Percentiles rank a stretch among this genome's conserved stretches.
These are phyloP conservation scores for Himalopsyche anomala DNA, from an alignment of 2,888 invertebrate genomes.

Conservation along the genomic window DNA sequence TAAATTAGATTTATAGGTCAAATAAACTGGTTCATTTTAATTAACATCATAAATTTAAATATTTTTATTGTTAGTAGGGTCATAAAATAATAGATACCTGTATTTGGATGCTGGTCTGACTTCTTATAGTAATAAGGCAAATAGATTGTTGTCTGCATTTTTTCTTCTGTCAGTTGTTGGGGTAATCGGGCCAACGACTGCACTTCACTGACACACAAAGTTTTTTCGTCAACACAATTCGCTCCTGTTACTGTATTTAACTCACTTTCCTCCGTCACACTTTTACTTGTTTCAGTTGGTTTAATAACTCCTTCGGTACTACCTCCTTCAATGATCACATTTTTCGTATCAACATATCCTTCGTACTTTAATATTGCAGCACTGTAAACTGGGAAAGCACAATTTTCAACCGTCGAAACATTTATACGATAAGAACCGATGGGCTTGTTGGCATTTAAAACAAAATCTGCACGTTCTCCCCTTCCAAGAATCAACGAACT, in stretches of 20 bases:
- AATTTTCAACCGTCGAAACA: constrained; percentile 75
- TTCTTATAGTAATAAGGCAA: constrained; percentile 82
- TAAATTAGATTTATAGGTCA: too few relatives aligned
- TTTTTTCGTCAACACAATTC: constrained; percentile 72
- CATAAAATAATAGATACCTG: constrained; percentile 53
- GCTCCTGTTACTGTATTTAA: constrained; percentile 73
- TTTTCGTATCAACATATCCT: constrained; percentile 61
- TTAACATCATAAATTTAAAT: neutral
- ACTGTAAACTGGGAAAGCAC: constrained; percentile 75
- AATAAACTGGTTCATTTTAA: neutral
- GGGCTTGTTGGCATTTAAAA: constrained; percentile 80
- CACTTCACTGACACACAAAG: constrained; percentile 79
- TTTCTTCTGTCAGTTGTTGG: constrained; percentile 71
- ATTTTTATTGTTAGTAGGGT: too few relatives aligned
- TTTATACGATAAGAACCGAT: constrained; percentile 80
- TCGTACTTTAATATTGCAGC: constrained; percentile 76
- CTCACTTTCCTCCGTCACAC: constrained; percentile 68
- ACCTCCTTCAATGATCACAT: constrained; percentile 55
- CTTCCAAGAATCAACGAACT: constrained; percentile 78
- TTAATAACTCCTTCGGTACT: constrained; percentile 56
- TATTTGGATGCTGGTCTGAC: constrained; percentile 63
- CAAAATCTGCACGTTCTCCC: constrained; percentile 87
- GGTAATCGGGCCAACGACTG: constrained; percentile 76
- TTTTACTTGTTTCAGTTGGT: constrained; percentile 38
- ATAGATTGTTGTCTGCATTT: constrained; percentile 79